Percentiles rank a stretch among this genome's conserved stretches.
Conservation (phyloP, 2,888 invertebrate genomes). For the Sussaba pulchella region DNA sequence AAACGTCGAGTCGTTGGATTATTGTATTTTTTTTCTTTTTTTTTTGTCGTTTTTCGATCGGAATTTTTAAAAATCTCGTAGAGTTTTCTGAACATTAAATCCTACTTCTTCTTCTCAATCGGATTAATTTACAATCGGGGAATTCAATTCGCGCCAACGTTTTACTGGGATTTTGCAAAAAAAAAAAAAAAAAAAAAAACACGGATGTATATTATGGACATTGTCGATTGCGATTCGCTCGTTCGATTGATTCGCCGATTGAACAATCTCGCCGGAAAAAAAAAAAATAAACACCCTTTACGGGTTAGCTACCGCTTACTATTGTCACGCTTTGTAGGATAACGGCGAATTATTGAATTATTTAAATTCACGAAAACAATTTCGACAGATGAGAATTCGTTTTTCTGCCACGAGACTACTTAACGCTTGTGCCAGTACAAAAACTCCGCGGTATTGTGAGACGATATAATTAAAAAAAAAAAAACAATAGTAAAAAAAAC, state of each 20-base stretch:
- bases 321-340: slow-evolving; percentile 20
- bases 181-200: background rate
- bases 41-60: background rate
- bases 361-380: slow-evolving; percentile 17
- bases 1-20: slow-evolving; percentile 32
- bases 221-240: background rate
- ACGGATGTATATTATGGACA: background rate
- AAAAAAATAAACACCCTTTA: background rate
- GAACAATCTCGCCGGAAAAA: background rate
- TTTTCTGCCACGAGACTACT: slow-evolving; percentile 27
- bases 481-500: background rate
- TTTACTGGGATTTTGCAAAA: background rate
- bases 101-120: background rate
- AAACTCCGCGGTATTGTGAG: slow-evolving; percentile 24
- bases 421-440: slow-evolving; percentile 29
- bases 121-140: background rate
- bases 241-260: slow-evolving; percentile 9
- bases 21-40: background rate
- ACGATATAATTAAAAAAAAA: slow-evolving; percentile 18
- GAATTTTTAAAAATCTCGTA: background rate
- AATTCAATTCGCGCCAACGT: background rate
- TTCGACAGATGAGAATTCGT: slow-evolving; percentile 10
- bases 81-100: background rate
- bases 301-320: slow-evolving; percentile 5
- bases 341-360: background rate